Base-by-base conservation (phyloP, 2,888 invertebrate genomes). In the Empis stercorea region DNA sequence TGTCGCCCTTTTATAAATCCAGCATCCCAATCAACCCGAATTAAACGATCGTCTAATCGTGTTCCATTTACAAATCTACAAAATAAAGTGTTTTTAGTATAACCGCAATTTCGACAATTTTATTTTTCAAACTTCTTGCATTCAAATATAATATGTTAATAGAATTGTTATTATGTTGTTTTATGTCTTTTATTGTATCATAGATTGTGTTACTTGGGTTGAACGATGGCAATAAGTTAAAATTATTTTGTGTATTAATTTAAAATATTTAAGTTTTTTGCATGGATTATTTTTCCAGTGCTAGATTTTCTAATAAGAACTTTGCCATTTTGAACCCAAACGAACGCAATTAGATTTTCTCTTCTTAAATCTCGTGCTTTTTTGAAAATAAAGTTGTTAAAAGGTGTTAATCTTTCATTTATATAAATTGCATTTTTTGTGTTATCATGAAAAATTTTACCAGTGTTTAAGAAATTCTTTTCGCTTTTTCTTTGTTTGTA, bases 1-100 rank as follows among this genome's bases (percentile, higher is more conserved):
- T 99, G 99, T 56, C 99, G 75, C 2, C 99, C 99, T 73, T 99
- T 97, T 52, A 89, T 79, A 69, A 99, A 99, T 2, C 99, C 99
- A 30, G 96, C 96, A 71, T 99, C 99, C 96, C 96, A 99, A 70
- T 99, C 99, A 47, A 94, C 92, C 60, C 99, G 78, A 41, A 99
- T 89, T 52, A 96, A 87, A 62, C 99, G 78, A 64, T 99, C 99
- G 70, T 99, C 99, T 44, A 99, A 72, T 56, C 95, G 76, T 1
- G 97, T 97, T 1, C 95, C 95, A 73, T 97, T 97, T 32, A 99
- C 78, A 64, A 89, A 99, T 56, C 94, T 81, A n/a, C n/a, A n/a
- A n/a, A n/a, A n/a, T n/a, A 58, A 27, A 70, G 2, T 32, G 13
- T 32, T 32, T 13, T 32, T 13, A 32, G 9, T 13, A 32, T 32